Evolutionary conservation across 2,888 invertebrate species (phyloP).

Genomic region (Hololepta plana): DNA sequence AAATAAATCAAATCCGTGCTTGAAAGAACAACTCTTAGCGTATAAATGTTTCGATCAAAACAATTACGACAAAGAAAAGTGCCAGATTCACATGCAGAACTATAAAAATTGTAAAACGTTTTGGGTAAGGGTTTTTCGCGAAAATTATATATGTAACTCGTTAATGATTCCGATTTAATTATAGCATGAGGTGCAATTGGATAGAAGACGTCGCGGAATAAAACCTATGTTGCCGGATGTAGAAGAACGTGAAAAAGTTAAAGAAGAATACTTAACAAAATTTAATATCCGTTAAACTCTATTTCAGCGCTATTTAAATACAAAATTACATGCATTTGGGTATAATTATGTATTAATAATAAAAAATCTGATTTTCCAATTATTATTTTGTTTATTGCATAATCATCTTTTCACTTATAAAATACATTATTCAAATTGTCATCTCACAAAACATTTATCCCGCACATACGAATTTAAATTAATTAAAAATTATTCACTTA

Average conservation of each 20-base stretch:
- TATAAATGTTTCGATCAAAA: conserved; percentile 53
- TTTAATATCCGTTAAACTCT: conserved; percentile 5
- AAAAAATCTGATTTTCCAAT: too few species aligned
- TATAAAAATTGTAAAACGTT: conserved; percentile 64
- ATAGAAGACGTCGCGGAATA: conserved; percentile 44
- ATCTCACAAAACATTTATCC: too few species aligned
- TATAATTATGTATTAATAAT: not conserved
- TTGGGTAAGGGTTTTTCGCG: conserved; percentile 45
- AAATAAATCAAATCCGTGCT: conserved; percentile 28
- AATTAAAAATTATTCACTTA: too few species aligned
- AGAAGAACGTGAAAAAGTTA: conserved; percentile 49
- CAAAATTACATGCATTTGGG: not conserved
- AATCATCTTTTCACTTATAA: conserved; percentile 1
- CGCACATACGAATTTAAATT: too few species aligned
- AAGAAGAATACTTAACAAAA: conserved; percentile 36
- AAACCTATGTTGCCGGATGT: conserved; percentile 47
- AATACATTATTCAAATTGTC: too few species aligned
- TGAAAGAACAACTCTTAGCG: conserved; percentile 55
- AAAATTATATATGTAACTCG: not conserved
- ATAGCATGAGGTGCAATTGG: conserved; percentile 37
- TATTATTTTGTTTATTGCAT: not conserved
- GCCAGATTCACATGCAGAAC: conserved; percentile 50
- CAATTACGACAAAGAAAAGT: conserved; percentile 45
- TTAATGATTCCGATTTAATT: conserved; percentile 14
- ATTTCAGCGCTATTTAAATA: not conserved